Conservation (phyloP, 2,113 vertebrate genomes). For the Pterocles orientalis region DNA sequence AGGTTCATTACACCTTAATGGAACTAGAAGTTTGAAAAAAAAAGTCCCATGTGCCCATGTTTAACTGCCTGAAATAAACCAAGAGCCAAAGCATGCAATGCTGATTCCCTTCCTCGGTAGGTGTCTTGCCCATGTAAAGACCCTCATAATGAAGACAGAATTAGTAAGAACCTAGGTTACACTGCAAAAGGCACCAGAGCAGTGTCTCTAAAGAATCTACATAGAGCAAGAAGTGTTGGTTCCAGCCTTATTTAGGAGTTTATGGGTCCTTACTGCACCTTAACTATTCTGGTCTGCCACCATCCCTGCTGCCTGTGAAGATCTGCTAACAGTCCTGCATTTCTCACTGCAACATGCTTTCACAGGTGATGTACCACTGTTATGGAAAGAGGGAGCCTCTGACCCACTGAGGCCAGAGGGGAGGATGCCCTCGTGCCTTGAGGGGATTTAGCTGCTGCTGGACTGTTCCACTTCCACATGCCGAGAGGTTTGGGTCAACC, state of each 20-base stretch:
- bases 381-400: fast-evolving
- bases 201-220: background rate
- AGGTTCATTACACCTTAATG: constrained; percentile 33
- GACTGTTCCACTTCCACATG: background rate
- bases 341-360: background rate
- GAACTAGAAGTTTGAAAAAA: background rate
- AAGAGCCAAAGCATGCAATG: fast-evolving
- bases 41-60: background rate
- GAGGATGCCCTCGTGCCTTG: background rate
- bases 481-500: background rate
- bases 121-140: background rate
- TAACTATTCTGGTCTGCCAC: background rate
- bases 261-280: fast-evolving
- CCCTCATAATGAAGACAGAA: background rate
- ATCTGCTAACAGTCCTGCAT: background rate
- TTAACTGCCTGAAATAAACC: constrained; percentile 3
- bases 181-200: background rate
- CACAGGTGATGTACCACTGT: background rate
- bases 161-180: background rate
- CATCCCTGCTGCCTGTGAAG: background rate
- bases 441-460: background rate
- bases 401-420: background rate
- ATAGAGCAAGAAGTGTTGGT: background rate
- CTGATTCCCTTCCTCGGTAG: background rate
- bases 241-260: background rate